These are phyloP conservation scores for Syrista parreyssii DNA, from an alignment of 2,888 invertebrate species.

Conservation along the genomic window DNA sequence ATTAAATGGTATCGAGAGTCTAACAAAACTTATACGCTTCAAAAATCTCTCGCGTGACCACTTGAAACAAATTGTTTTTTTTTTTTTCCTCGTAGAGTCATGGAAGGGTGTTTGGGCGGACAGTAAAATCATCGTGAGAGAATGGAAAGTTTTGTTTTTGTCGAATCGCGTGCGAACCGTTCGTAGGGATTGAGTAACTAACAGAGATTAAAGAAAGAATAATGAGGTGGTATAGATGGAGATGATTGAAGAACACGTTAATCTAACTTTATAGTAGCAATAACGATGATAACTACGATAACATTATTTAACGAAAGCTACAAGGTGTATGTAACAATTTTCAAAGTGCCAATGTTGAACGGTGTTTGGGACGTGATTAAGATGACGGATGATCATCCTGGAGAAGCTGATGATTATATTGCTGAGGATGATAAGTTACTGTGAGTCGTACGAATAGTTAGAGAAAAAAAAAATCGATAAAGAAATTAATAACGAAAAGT, in stretches of 20 bases:
- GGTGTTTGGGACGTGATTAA: not conserved
- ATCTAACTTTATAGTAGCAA: slow-evolving; percentile 38
- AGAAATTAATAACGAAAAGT: slow-evolving; percentile 33
- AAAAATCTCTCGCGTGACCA: not conserved
- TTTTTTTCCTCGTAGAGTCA: no score
- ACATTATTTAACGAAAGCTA: slow-evolving; percentile 26
- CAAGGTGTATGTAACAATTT: slow-evolving; percentile 31
- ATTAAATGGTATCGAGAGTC: not conserved
- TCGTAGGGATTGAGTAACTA: slow-evolving; percentile 18
- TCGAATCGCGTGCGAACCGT: slow-evolving; percentile 38
- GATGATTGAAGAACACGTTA: slow-evolving; percentile 20
- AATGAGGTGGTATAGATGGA: not conserved
- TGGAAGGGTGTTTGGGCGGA: not conserved
- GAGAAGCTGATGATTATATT: not conserved
- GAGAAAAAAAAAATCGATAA: not conserved
- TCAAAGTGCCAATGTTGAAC: slow-evolving; percentile 52
- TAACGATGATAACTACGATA: slow-evolving; percentile 28
- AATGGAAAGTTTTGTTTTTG: slow-evolving; percentile 40
- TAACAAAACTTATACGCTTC: not conserved
- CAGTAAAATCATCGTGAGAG: not conserved
- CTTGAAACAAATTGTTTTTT: not conserved
- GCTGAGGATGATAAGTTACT: slow-evolving; percentile 20
- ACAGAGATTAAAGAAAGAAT: not conserved
- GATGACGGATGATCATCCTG: not conserved
- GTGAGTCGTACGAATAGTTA: slow-evolving; percentile 31